These are phyloP conservation scores for Peromyscus eremicus DNA, from an alignment of 2,797 vertebrate genomes.

Conservation along the genomic window DNA sequence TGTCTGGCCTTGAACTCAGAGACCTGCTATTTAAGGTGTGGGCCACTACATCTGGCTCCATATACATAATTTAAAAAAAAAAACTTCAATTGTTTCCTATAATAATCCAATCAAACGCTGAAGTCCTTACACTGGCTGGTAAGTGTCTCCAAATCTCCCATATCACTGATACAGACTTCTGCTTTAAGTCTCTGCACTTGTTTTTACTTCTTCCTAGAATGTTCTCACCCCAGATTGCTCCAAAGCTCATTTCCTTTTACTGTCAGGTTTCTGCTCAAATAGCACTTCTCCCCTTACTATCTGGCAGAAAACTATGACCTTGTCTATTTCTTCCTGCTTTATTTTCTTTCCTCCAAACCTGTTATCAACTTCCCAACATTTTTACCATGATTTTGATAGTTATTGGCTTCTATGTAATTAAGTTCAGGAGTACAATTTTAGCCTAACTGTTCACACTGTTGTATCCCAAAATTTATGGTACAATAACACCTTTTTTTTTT, in stretches of 20 bases:
- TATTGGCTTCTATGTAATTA: constrained; percentile 12
- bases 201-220: background rate
- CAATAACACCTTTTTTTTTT: background rate
- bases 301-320: background rate
- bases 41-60: background rate
- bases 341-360: constrained; percentile 39
- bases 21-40: too few species aligned
- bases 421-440: background rate
- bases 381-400: background rate
- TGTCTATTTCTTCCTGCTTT: background rate
- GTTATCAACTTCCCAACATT: background rate
- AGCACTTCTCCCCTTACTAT: background rate
- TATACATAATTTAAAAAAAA: background rate
- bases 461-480: background rate
- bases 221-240: background rate
- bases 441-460: background rate
- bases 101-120: background rate
- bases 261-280: constrained; percentile 17
- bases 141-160: background rate
- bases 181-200: background rate
- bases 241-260: background rate
- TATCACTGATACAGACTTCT: background rate
- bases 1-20: background rate
- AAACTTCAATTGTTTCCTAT: background rate
- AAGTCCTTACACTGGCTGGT: background rate